phyloP scores from a whole-genome alignment of 2,113 vertebrate genomes.

The Sylvicapra grimmia region DNA sequence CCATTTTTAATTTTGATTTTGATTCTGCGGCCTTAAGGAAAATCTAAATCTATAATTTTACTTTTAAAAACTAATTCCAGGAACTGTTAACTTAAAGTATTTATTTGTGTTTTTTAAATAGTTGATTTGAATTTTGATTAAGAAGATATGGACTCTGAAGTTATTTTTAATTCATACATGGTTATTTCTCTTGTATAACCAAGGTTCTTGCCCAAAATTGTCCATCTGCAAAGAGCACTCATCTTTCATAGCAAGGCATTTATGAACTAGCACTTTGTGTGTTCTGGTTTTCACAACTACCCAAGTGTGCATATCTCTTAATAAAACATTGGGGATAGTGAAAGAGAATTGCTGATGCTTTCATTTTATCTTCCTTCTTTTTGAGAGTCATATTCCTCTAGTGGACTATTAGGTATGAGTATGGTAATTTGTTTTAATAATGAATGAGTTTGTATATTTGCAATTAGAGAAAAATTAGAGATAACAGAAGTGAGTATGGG shows the following conservation, averaged over 20 bases:
- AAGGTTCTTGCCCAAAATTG: neutral
- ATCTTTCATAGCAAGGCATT: neutral
- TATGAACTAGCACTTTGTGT: neutral
- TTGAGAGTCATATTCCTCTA: neutral
- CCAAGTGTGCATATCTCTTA: neutral
- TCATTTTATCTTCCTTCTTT: constrained; percentile 28
- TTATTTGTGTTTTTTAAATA: constrained; percentile 3
- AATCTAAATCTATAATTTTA: constrained; percentile 25
- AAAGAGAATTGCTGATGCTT: constrained; percentile 23
- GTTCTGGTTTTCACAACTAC: neutral
- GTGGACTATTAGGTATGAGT: neutral
- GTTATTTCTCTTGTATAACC: neutral
- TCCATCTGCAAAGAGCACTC: neutral
- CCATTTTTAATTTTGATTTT: constrained; percentile 29
- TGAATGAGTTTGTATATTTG: neutral
- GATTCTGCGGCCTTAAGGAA: neutral
- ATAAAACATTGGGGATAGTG: neutral
- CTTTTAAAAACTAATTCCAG: constrained; percentile 19
- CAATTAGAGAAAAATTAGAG: neutral
- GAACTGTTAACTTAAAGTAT: neutral
- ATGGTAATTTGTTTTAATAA: constrained; percentile 30
- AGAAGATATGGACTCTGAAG: neutral
- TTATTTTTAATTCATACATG: constrained; percentile 5
- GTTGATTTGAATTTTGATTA: constrained; percentile 30
- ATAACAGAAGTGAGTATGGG: neutral